Evolutionary conservation across 2,113 vertebrate species (phyloP), one percentile per base, ranked within the genome.

Genomic region (Lasiurus borealis): DNA sequence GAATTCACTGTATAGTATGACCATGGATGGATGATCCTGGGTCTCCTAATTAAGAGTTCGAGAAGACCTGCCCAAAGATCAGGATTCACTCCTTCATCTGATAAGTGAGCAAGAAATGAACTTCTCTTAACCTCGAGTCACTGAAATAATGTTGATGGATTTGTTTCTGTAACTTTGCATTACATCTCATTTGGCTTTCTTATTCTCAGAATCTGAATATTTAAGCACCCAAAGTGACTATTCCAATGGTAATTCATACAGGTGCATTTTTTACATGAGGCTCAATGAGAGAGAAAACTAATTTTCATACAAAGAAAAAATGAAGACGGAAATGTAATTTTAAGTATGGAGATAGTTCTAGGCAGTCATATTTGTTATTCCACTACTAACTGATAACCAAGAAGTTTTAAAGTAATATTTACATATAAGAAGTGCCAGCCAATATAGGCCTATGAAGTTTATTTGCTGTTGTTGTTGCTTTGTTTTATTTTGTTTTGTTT

Each of bases 91-190:
- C 6, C 9, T 62, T 64, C 11, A 81, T 18, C 18, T 29, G 52
- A 31, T 52, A 62, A 59, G 29, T 86, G 34, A 90, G 14, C 36
- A 95, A 89, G 11, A 72, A 88, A 46, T 77, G 52, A 91, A 88
- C 25, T 71, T 66, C 21, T 62, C n/a, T 85, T 88, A 59, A 71
- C 4, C 8, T 69, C 48, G 29, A 73, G 7, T 90, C 8, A 36
- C 29, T 90, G 80, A 57, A 78, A 62, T 75, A 83, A 90, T 83
- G 11, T 48, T 44, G 10, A 34, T 80, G 1, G 25, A 80, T 78
- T 73, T 91, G 23, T 72, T 88, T 81, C 57, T 25, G 3, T 36
- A 85, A 31, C 11, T 31, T 75, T 48, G 44, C 29, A 54, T 69
- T 71, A 13, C 2, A 19, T 8, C 9, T 88, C 34, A 54, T 57